These are phyloP conservation scores for Elymnias hypermnestra DNA, from an alignment of 1,140 invertebrate genomes.

Conservation along the genomic window DNA sequence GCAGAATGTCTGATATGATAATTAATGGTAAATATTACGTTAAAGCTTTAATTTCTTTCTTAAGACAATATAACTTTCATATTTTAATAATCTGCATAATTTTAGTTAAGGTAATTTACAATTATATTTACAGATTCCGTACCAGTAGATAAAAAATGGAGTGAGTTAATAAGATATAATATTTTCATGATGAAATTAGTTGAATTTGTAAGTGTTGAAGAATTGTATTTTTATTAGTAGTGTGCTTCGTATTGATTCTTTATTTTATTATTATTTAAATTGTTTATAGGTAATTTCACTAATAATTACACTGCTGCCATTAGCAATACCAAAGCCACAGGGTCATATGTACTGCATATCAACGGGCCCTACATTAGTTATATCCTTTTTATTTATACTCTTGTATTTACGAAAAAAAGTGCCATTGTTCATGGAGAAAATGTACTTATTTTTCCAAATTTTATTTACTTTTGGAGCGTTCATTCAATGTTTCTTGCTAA, in stretches of 20 bases:
- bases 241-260: conserved; percentile 13
- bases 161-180: conserved; percentile 63
- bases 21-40: conserved; percentile 70
- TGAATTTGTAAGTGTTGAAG: conserved; percentile 72
- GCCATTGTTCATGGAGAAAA: conserved; percentile 68
- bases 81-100: conserved; percentile 1
- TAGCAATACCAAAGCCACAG: conserved; percentile 43
- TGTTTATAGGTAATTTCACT: conserved; percentile 58
- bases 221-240: too few species aligned
- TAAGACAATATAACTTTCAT: not conserved
- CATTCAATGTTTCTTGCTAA: conserved; percentile 63
- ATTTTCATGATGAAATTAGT: conserved; percentile 70
- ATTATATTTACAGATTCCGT: conserved; percentile 50
- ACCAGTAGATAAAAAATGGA: conserved; percentile 65
- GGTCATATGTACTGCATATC: conserved; percentile 69
- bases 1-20: conserved; percentile 63
- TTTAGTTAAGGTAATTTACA: not conserved
- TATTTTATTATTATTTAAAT: conserved; percentile 24
- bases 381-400: conserved; percentile 61
- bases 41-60: not conserved
- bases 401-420: conserved; percentile 62
- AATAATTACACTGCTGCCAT: conserved; percentile 44
- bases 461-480: conserved; percentile 67
- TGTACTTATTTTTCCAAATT: conserved; percentile 71
- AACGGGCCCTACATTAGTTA: conserved; percentile 58